These are phyloP conservation scores for Eubucco bourcierii DNA, from an alignment of 2,113 vertebrate genomes.

Conservation along the genomic window DNA sequence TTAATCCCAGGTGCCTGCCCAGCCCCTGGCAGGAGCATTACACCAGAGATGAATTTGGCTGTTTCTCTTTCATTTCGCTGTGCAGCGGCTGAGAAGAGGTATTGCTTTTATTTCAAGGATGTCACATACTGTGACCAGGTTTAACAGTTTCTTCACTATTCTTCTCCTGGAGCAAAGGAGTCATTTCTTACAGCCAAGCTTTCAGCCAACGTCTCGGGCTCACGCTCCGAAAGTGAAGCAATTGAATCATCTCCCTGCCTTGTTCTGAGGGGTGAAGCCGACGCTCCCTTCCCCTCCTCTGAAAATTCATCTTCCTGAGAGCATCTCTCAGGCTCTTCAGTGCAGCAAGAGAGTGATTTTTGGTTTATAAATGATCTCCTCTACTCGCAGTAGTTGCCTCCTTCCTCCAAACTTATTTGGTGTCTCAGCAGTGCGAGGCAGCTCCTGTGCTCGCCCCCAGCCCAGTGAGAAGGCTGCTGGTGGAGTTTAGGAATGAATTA, in stretches of 20 bases:
- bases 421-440: not conserved
- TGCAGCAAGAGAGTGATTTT: not conserved
- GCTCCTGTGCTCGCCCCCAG: not conserved
- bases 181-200: slow-evolving; percentile 13
- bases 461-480: not conserved
- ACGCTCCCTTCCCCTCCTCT: not conserved
- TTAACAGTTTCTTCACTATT: slow-evolving; percentile 46
- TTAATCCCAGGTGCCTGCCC: slow-evolving; percentile 13
- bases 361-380: slow-evolving; percentile 31
- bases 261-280: not conserved
- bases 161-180: slow-evolving; percentile 37
- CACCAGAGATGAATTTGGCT: slow-evolving; percentile 44
- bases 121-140: slow-evolving; percentile 49
- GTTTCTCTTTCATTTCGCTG: slow-evolving; percentile 8
- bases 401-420: not conserved
- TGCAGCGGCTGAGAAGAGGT: not conserved
- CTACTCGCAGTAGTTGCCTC: not conserved
- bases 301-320: slow-evolving; percentile 40
- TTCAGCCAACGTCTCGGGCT: not conserved
- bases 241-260: not conserved
- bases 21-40: not conserved
- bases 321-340: not conserved
- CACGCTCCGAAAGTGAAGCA: not conserved
- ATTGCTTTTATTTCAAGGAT: slow-evolving; percentile 61
- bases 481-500: not conserved